Base-by-base conservation (phyloP, 2,888 invertebrate genomes). In the Marronus borbonicus region DNA sequence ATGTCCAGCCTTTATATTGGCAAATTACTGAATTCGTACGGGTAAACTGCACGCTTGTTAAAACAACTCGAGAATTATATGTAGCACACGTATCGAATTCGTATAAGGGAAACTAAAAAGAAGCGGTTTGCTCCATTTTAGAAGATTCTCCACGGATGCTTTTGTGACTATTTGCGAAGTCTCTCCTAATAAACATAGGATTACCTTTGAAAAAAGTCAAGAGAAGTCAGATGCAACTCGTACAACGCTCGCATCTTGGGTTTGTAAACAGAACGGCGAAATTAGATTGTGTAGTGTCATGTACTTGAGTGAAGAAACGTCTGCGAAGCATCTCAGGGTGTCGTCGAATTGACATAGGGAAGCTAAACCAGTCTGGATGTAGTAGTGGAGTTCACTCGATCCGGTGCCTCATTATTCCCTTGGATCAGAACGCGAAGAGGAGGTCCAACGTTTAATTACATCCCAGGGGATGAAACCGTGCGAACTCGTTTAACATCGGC, bases 381-480 rank as follows among this genome's bases (percentile, higher is more conserved):
- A 31, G 20, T 36, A 39, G 20, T 72, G 44, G 12, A 72, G 72
- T 39, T 72, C 72, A 58, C 20, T 20, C 72, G 72, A 72, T 72
- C 39, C 72, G 58, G 72, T 17, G 58, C 58, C 58, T 72, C 60
- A 44, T 72, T 60, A 60, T 31, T 20, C 72, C 58, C 58, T 36
- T 10, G 72, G 39, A 36, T 60, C 58, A 58, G 39, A 39, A 58
- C 60, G 17, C 58, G 17, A 20, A 39, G 58, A 36, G 58, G 50
- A 72, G 58, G 72, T 72, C 72, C 39, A 72, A 72, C 58, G 72
- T 72, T 72, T 72, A 72, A 72, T 72, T 72, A 58, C 72, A 12
- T 72, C 72, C 39, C 72, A n/a, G 39, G 72, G 44, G 72, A 72
- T 44, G 72, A 36, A 58, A 60, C 72, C 20, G 72, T 58, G 72